Evolutionary conservation across 1,140 invertebrate species (phyloP), one percentile per base, ranked within the genome.

Genomic region (Dermatophagoides farinae): DNA sequence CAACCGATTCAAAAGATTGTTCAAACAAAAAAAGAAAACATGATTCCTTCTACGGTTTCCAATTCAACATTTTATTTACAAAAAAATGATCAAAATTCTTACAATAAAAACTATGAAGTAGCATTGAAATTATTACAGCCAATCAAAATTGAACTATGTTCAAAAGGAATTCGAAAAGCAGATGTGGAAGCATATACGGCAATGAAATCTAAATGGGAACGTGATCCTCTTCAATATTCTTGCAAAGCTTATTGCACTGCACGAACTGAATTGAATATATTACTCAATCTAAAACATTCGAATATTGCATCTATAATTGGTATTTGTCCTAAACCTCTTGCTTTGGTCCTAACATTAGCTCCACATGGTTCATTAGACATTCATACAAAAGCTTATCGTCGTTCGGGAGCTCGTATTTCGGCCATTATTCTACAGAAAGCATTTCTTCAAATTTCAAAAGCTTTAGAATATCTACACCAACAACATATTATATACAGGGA

Each of bases 71-170:
- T 55, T 23, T 55, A 55, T 25, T 44, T 55, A 14, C 1, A 14
- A 8, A 55, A 55, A 12, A 16, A 39, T n/a, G 53, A 12, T 11
- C 14, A 39, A n/a, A 22, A 39, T 20, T 11, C 12, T 20, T 39
- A 14, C 4, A 25, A 25, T 55, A 22, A 53, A 39, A 11, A 39
- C 23, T 44, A 37, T 37, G 79, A 86, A 63, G 88, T 97, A 0
- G 93, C 93, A 0, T 82, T 97, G 71, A 97, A 97, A 74, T 89
- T 93, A 79, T 71, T 96, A 39, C 89, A 95, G 69, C 91, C 90
- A 0, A 85, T 92, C 11, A 84, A 88, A 50, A 88, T 89, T 1
- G 87, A 86, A 20, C 74, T 79, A 0, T 52, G 50, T 14, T 55
- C 53, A 5, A 55, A 23, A n/a, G 80, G 82, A 61, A 82, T 84